These are phyloP conservation scores for Ailurus styani DNA, from an alignment of 2,113 vertebrate genomes.

Conservation along the genomic window DNA sequence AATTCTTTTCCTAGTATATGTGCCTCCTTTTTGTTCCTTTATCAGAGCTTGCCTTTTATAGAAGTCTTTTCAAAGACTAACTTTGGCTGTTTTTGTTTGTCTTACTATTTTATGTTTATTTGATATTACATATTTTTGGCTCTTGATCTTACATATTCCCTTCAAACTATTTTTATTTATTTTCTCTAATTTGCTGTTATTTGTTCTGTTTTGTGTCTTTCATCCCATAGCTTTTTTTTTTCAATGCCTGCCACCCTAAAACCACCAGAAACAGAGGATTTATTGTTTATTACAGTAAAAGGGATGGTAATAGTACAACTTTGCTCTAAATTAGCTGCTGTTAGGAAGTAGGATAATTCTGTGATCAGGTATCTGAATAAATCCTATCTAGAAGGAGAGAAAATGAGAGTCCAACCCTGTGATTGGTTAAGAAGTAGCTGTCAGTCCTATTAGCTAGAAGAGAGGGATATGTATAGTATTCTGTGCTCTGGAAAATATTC, in stretches of 20 bases:
- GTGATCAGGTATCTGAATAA: not conserved
- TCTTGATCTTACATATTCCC: not conserved
- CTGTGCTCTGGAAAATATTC: not conserved
- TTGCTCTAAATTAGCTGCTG: not conserved
- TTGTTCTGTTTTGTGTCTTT: not conserved
- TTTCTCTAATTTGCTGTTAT: not conserved
- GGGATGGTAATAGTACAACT: not conserved
- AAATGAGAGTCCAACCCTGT: not conserved
- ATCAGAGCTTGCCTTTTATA: not conserved
- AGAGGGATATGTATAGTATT: not conserved
- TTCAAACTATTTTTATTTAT: not conserved
- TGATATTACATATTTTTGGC: not conserved
- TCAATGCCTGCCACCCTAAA: not conserved
- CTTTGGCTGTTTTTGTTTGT: not conserved
- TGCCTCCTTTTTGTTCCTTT: not conserved
- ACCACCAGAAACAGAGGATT: not conserved
- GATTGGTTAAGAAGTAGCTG: not conserved
- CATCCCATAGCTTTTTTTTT: not conserved
- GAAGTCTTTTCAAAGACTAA: not conserved
- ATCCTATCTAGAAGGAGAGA: not conserved
- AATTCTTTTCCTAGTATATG: not conserved
- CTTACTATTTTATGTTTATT: not conserved
- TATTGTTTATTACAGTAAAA: not conserved
- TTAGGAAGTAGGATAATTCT: not conserved
- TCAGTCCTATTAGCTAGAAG: not conserved